Base-by-base conservation (phyloP, 92 coral and sea anemone species). In the Porites evermanni region DNA sequence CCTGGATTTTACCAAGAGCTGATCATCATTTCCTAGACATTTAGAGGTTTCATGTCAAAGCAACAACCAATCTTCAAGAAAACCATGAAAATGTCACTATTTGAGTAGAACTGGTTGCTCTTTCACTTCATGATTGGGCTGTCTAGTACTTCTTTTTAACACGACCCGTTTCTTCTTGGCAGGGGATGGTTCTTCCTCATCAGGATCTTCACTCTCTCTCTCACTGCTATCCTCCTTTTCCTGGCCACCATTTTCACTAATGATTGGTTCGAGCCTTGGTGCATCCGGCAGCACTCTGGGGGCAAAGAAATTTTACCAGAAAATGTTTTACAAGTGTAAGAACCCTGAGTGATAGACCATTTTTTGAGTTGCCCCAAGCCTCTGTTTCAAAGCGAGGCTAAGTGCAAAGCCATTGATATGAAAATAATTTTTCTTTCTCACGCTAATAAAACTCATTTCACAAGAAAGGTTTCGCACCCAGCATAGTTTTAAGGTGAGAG, bases 251-350 rank as follows among this genome's bases (percentile, higher is more conserved):
- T 89, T 73, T 64, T 86, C 77, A 38, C 47, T 38, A 38, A 61
- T 32, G 58, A 79, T 47, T 64, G 96, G 96, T 18, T 93, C 89
- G 47, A 94, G 98, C 66, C 98, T 88, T 78, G 98, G 98, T 0
- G 98, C 98, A 92, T 94, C 95, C 13, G 95, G 98, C 1, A 76
- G 81, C n/a, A 94, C 98, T 85, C 98, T 94, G 58, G 69, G 67
- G 53, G 6, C 19, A 79, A 74, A 69, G 20, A 67, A 17, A 70
- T 29, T 12, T 75, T 14, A 58, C 21, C 8, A 2, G 1, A 77
- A 60, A 61, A 16, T 29, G 18, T 29, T 29, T 29, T 2, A 0
- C 32, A 2, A 29, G 32, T 38, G 47, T 38, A 38, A 38, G 47
- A 38, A 32, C 67, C 70, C 53, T 7, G 16, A 32, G 18, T 2